Conservation (phyloP, 2,797 vertebrate species). For the Lindbergichthys nudifrons region DNA sequence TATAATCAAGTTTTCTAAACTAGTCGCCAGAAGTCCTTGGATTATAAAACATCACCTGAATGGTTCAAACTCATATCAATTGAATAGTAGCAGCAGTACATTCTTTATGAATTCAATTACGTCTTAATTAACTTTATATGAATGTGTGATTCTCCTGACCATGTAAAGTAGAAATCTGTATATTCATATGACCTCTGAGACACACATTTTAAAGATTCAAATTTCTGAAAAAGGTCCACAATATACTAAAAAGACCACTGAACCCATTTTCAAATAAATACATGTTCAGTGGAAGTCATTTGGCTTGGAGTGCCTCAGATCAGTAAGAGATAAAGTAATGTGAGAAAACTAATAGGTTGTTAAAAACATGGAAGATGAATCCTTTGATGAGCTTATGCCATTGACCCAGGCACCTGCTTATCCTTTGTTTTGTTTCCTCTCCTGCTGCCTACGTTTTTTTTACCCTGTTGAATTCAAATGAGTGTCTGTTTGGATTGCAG, state of each 20-base stretch:
- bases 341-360: background rate
- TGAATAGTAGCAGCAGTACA: background rate
- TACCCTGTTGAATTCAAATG: constrained; percentile 34
- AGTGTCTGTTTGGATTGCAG: constrained; percentile 30
- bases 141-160: background rate
- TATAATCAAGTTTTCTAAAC: background rate
- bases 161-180: background rate
- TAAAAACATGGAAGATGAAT: background rate
- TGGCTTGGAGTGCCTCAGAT: background rate
- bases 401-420: constrained; percentile 12
- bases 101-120: background rate
- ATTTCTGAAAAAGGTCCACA: background rate
- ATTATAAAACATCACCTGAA: background rate
- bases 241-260: background rate
- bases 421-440: constrained; percentile 17
- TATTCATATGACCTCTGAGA: background rate
- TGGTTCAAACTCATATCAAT: background rate
- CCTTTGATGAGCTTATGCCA: constrained; percentile 11
- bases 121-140: background rate
- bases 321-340: background rate
- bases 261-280: background rate
- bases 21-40: constrained; percentile 4
- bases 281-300: background rate
- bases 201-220: background rate
- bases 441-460: constrained; percentile 1